These are phyloP conservation scores for Apus apus DNA, from an alignment of 2,113 vertebrate species.

Conservation along the genomic window DNA sequence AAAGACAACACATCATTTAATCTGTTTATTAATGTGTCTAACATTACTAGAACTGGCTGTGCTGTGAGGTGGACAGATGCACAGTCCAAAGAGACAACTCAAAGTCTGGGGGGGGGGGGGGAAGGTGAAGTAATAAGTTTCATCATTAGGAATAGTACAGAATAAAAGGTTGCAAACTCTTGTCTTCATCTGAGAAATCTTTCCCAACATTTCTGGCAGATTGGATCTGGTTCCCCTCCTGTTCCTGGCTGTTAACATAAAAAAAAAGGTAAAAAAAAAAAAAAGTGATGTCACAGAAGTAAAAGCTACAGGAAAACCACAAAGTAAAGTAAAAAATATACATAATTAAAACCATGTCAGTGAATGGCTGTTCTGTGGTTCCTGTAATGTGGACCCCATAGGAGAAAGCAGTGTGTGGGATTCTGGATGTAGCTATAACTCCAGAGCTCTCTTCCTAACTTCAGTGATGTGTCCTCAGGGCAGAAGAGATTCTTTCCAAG, in stretches of 20 bases:
- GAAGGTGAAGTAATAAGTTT: background rate
- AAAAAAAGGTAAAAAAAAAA: slow-evolving; percentile 15
- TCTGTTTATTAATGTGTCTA: background rate
- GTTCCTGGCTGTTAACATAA: background rate
- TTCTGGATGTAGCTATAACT: background rate
- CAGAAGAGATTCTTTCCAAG: slow-evolving; percentile 14
- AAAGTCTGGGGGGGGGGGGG: background rate
- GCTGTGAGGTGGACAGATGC: background rate
- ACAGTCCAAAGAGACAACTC: background rate
- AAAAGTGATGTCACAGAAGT: slow-evolving; percentile 31
- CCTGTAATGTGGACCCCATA: slow-evolving; percentile 9
- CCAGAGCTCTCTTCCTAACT: background rate
- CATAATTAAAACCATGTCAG: slow-evolving; percentile 33
- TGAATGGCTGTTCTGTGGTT: background rate
- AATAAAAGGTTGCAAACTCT: background rate
- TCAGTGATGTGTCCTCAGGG: background rate
- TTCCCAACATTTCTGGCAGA: background rate
- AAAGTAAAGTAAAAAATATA: background rate
- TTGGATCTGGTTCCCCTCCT: background rate
- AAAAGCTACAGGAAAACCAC: slow-evolving; percentile 30
- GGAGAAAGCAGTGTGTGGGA: background rate
- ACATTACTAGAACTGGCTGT: background rate
- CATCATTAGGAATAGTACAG: background rate
- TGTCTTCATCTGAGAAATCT: background rate
- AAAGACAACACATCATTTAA: background rate